phyloP scores from a whole-genome alignment of 2,113 vertebrate species.

The Cheirogaleus medius region DNA sequence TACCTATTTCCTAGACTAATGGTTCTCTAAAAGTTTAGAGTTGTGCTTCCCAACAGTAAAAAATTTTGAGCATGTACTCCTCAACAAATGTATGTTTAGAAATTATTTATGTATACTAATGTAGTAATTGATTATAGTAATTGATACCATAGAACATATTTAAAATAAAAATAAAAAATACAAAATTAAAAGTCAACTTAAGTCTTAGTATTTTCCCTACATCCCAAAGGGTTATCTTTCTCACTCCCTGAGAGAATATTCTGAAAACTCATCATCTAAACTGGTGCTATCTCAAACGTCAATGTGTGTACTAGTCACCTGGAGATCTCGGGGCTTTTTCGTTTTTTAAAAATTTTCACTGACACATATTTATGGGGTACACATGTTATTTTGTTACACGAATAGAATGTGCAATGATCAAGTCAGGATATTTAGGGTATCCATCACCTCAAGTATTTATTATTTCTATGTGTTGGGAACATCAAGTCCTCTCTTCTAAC shows the following conservation, averaged over 20 bases:
- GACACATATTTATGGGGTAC: too few relatives aligned
- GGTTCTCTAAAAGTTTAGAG: not conserved
- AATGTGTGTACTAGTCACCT: not conserved
- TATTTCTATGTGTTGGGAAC: too few relatives aligned
- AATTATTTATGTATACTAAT: not conserved
- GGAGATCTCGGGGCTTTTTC: too few relatives aligned
- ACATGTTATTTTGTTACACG: too few relatives aligned
- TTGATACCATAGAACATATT: not conserved
- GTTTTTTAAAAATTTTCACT: too few relatives aligned
- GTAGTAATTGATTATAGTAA: not conserved
- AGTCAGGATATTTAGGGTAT: too few relatives aligned
- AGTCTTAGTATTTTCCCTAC: not conserved
- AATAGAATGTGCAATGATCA: too few relatives aligned
- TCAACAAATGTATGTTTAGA: not conserved
- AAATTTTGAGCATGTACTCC: not conserved
- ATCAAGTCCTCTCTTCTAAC: too few relatives aligned
- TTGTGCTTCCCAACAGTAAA: not conserved
- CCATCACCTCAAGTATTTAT: too few relatives aligned
- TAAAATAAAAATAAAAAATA: slow-evolving; percentile 15
- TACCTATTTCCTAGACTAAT: not conserved
- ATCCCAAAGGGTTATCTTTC: not conserved
- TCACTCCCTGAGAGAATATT: not conserved
- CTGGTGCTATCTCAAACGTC: not conserved
- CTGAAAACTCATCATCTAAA: not conserved
- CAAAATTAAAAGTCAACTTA: not conserved